Percentiles rank a stretch among this genome's conserved stretches.
These are phyloP conservation scores for Ceryle rudis DNA, from an alignment of 2,797 vertebrate species.

Conservation along the genomic window DNA sequence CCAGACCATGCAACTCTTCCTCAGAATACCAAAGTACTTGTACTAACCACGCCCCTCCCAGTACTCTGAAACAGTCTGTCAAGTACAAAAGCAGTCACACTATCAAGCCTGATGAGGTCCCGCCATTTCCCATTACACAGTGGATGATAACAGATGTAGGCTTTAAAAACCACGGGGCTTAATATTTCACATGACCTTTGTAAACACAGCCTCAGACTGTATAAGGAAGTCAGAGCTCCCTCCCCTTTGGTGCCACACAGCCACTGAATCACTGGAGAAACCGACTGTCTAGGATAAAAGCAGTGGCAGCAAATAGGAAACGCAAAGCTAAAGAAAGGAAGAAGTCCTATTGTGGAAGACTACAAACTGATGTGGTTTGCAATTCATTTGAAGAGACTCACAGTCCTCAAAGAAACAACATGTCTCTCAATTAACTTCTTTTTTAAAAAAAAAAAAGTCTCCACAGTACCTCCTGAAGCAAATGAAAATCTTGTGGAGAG, in stretches of 20 bases:
- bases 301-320: not conserved
- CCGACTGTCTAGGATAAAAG: not conserved
- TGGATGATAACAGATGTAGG: not conserved
- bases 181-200: not conserved
- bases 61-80: not conserved
- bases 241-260: not conserved
- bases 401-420: not conserved
- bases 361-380: not conserved
- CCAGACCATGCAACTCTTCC: not conserved
- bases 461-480: not conserved
- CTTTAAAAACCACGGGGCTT: slow-evolving; percentile 29
- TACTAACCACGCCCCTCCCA: not conserved
- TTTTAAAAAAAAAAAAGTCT: not conserved
- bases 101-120: not conserved
- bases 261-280: not conserved
- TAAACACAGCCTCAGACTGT: not conserved
- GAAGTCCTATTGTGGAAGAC: not conserved
- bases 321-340: not conserved
- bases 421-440: not conserved
- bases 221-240: not conserved
- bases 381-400: not conserved
- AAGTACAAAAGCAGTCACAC: not conserved
- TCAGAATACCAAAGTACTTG: not conserved
- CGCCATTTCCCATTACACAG: not conserved
- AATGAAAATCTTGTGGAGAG: not conserved